Percentiles rank a stretch among this genome's conserved stretches.
These are phyloP conservation scores for Siphamia tubifer DNA, from an alignment of 2,113 vertebrate genomes.

Conservation along the genomic window DNA sequence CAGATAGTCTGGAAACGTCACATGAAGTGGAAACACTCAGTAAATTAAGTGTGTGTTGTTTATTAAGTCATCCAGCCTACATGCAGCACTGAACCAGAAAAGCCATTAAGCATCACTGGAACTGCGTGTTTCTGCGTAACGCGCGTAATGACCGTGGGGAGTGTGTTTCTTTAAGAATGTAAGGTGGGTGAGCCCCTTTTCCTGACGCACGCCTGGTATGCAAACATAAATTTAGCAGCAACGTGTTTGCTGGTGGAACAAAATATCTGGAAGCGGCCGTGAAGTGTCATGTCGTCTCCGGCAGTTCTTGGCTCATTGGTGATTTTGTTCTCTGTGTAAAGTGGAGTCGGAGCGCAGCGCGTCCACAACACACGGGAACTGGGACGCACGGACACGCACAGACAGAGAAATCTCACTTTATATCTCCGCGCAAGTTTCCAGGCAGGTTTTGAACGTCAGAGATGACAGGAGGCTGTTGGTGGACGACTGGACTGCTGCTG, in stretches of 20 bases:
- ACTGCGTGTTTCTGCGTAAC: background rate
- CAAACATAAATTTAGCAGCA: constrained; percentile 83
- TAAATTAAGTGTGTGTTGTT: too few relatives aligned
- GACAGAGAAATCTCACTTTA: background rate
- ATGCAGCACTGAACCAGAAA: background rate
- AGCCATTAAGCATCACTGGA: constrained; percentile 10
- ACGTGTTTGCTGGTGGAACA: constrained; percentile 73
- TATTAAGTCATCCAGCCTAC: too few relatives aligned
- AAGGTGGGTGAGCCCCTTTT: constrained; percentile 77
- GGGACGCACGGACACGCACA: background rate
- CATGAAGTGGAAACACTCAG: too few relatives aligned
- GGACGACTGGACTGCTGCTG: constrained; percentile 47
- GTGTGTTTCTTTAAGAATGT: constrained; percentile 80
- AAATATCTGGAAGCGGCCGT: constrained; percentile 67
- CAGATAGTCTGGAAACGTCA: too few relatives aligned
- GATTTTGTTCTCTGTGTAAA: background rate
- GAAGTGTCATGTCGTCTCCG: constrained; percentile 65
- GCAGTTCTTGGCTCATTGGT: constrained; percentile 40
- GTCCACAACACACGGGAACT: background rate
- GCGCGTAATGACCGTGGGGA: constrained; percentile 26
- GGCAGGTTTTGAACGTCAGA: constrained; percentile 12
- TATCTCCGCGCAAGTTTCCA: background rate
- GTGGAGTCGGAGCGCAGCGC: constrained; percentile 38
- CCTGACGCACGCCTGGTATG: constrained; percentile 76
- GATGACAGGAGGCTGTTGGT: constrained; percentile 57